Evolutionary conservation across 2,797 vertebrate species (phyloP), one percentile per base, ranked within the genome.

Genomic region (Calcarius lapponicus): DNA sequence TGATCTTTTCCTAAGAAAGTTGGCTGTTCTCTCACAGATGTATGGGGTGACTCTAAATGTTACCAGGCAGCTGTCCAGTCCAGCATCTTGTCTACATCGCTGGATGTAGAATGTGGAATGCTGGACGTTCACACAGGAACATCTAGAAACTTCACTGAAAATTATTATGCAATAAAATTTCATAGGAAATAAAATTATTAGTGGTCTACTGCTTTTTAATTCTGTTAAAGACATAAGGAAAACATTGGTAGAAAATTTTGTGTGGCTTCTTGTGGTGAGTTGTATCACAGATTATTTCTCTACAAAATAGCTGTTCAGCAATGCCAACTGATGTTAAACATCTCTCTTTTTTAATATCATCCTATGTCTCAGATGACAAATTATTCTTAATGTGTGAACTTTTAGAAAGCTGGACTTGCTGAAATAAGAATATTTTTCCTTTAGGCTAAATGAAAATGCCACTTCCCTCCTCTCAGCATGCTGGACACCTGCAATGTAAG

Each of bases 391-490:
- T 29, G 7, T 38, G 51, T 91, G 80, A 96, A 86, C 48, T 80
- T 91, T 84, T 29, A 60, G 78, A 80, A 88, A 80, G 20, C 40
- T 72, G 24, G 38, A 71, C 34, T 78, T 82, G 22, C 32, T 38
- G 15, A 85, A 73, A 86, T 38, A 17, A 65, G 36, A 87, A 28
- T 32, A 56, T 45, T 71, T 95, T 92, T 78, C 78, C 69, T 92
- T 75, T 70, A 69, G 95, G 48, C 34, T 51, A 34, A 66, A 57
- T 51, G 22, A 56, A 94, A 95, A 94, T 90, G 38, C 60, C 61
- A 73, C 34, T 94, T 93, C 8, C 17, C 25, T 82, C 26, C 47
- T 92, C 82, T 85, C 75, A 82, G 65, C 71, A 67, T 65, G 29
- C 56, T 51, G 32, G 36, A 65, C 48, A 64, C 53, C 45, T 71